Conservation (phyloP, 2,113 vertebrate genomes). For the Megaceryle maxima region DNA sequence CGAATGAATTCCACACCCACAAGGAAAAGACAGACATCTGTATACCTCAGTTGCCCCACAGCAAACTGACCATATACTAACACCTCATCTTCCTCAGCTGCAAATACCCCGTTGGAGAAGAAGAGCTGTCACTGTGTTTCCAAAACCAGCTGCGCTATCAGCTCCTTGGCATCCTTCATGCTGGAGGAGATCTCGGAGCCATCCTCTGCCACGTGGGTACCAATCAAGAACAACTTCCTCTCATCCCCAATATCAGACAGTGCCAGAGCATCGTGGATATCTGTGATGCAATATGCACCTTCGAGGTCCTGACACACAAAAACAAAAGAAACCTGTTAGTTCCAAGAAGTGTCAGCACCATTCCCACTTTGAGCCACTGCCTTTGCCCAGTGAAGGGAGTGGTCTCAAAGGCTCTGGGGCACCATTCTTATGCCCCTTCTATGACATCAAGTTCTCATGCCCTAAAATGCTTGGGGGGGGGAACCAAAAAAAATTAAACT, state of each 20-base stretch:
- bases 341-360: not conserved
- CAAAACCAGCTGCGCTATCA: constrained; percentile 85
- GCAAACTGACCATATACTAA: not conserved
- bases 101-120: not conserved
- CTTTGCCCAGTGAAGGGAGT: not conserved
- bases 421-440: not conserved
- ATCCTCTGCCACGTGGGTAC: constrained; percentile 79
- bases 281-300: constrained; percentile 85
- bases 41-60: constrained; percentile 3
- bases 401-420: not conserved
- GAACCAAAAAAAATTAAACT: not conserved
- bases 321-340: not conserved
- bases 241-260: constrained; percentile 83
- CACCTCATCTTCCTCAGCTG: not conserved
- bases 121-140: constrained; percentile 49
- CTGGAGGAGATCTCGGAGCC: constrained; percentile 76
- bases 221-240: constrained; percentile 88
- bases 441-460: not conserved
- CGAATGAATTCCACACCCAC: not conserved
- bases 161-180: constrained; percentile 84
- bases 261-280: constrained; percentile 86
- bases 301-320: constrained; percentile 81
- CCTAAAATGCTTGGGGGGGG: not conserved
- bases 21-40: not conserved
- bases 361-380: not conserved